Percentiles rank a stretch among this genome's conserved stretches.
Conservation (phyloP, 1,140 invertebrate genomes). For the Paralvinella palmiformis region DNA sequence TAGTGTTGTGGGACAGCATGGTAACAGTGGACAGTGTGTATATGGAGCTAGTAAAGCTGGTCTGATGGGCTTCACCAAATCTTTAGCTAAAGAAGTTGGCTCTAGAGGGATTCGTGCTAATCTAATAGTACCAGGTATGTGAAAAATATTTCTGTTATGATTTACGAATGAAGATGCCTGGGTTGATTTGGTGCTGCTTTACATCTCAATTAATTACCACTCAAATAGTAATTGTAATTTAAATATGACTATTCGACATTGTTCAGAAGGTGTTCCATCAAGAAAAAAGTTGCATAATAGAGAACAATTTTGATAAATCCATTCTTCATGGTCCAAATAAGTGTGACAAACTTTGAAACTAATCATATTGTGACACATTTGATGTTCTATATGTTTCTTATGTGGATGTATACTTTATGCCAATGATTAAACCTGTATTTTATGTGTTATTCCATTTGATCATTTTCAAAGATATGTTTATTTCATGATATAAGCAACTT, state of each 20-base stretch:
- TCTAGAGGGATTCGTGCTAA: constrained; percentile 64
- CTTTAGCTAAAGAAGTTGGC: constrained; percentile 74
- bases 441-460: too few relatives aligned
- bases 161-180: background rate
- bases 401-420: background rate
- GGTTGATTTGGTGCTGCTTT: background rate
- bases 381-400: background rate
- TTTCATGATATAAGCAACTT: background rate
- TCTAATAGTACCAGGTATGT: constrained; percentile 64
- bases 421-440: background rate
- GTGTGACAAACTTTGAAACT: too few relatives aligned
- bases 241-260: background rate
- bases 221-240: background rate
- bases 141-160: too few relatives aligned
- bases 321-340: too few relatives aligned
- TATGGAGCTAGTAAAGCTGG: constrained; percentile 81
- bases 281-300: background rate
- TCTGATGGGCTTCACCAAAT: constrained; percentile 71
- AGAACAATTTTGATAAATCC: too few relatives aligned
- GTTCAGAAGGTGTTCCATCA: background rate
- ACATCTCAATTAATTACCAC: background rate
- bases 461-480: background rate
- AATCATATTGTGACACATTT: too few relatives aligned
- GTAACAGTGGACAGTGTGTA: constrained; percentile 77
- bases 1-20: constrained; percentile 47